phyloP scores from a whole-genome alignment of 2,888 invertebrate species.

The Lycaena phlaeas region DNA sequence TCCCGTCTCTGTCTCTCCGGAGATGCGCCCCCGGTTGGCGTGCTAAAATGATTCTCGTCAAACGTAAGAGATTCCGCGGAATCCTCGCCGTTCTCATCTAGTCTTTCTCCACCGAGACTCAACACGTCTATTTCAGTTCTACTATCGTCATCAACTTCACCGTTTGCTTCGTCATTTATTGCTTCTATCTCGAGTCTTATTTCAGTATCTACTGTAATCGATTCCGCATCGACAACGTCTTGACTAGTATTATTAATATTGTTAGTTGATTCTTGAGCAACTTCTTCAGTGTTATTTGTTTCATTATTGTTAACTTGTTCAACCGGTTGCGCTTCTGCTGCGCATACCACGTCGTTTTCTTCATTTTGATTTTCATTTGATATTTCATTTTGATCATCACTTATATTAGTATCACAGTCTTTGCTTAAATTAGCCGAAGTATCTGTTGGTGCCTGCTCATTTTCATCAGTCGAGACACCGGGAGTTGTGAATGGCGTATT shows the following conservation, averaged over 20 bases:
- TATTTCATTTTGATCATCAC: conserved; percentile 34
- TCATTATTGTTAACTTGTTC: conserved; percentile 17
- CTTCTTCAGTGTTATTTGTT: conserved; percentile 21
- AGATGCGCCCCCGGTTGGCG: conserved; percentile 48
- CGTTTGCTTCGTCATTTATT: conserved; percentile 14
- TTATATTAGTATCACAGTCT: conserved; percentile 68
- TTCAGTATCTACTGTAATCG: conserved; percentile 15
- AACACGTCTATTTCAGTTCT: conserved; percentile 21
- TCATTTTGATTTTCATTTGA: conserved; percentile 46
- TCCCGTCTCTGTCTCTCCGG: conserved; percentile 28
- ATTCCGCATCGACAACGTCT: conserved; percentile 19
- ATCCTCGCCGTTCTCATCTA: conserved; percentile 21
- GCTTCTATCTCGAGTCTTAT: conserved; percentile 19
- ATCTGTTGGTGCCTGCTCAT: conserved; percentile 12
- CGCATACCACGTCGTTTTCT: conserved; percentile 66
- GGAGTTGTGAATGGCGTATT: conserved; percentile 56
- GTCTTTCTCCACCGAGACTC: conserved; percentile 18
- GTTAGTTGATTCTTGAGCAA: conserved; percentile 18
- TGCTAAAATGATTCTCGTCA: conserved; percentile 68
- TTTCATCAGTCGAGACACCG: conserved; percentile 37
- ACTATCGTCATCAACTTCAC: conserved; percentile 17
- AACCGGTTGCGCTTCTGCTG: conserved; percentile 30
- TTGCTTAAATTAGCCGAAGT: conserved; percentile 48
- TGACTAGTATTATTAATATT: conserved; percentile 35
- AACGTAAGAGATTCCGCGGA: conserved; percentile 45